Percentiles rank a stretch among this genome's conserved stretches.
phyloP scores from a whole-genome alignment of 2,797 vertebrate genomes.

The Hoplostethus atlanticus region DNA sequence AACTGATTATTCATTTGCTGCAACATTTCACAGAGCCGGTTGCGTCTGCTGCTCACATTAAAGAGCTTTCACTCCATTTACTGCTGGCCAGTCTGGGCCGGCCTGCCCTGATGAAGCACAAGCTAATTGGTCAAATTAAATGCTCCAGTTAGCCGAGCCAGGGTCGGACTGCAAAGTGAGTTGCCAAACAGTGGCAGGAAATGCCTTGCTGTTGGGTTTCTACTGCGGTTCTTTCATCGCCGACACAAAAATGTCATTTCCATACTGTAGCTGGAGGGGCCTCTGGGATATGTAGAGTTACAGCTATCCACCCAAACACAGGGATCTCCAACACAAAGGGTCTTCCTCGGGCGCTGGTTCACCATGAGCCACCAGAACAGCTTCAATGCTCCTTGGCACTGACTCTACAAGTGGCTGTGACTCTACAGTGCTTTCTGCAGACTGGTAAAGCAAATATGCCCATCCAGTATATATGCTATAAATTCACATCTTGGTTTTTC shows the following conservation, averaged over 20 bases:
- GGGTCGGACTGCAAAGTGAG: constrained; percentile 43
- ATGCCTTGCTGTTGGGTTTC: constrained; percentile 45
- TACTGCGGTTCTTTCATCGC: constrained; percentile 24
- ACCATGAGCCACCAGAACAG: too few species aligned
- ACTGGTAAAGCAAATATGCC: too few species aligned
- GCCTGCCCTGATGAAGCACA: constrained; percentile 50
- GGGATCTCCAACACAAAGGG: constrained; percentile 10
- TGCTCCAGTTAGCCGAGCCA: constrained; percentile 59
- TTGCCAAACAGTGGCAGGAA: constrained; percentile 58
- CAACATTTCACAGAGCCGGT: constrained; percentile 36
- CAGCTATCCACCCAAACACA: constrained; percentile 14
- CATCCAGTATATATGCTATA: too few species aligned
- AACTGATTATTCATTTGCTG: constrained; percentile 9
- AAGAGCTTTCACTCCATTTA: constrained; percentile 63
- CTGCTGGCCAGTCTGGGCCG: constrained; percentile 28
- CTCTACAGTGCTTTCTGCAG: too few species aligned
- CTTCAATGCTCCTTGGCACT: too few species aligned
- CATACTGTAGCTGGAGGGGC: background rate
- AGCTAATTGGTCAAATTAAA: constrained; percentile 63
- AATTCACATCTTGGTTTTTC: too few species aligned
- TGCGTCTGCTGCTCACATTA: constrained; percentile 35
- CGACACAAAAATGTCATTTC: constrained; percentile 28
- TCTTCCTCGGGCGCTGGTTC: background rate
- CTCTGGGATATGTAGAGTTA: constrained; percentile 8
- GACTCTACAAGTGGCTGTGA: too few species aligned